A percentile compares a stretch with the other conserved stretches of the same genome.
These are phyloP conservation scores for Iselma pallidipennis DNA, from an alignment of 2,888 invertebrate species.

Conservation along the genomic window DNA sequence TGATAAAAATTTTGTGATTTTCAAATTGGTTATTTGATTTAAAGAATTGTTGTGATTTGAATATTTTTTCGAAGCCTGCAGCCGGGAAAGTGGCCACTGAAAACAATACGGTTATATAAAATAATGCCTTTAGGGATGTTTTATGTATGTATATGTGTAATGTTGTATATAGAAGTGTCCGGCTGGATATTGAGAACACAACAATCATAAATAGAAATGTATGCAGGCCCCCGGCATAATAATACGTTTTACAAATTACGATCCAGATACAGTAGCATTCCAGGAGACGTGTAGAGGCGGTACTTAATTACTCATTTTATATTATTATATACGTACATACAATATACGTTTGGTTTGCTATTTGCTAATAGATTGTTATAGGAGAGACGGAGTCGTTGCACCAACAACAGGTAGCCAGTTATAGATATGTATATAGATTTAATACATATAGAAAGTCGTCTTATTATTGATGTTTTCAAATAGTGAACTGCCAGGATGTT, in stretches of 20 bases:
- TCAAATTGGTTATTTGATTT: not conserved
- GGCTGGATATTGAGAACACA: slow-evolving; percentile 31
- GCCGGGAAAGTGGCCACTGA: not conserved
- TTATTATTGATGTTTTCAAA: slow-evolving; percentile 7
- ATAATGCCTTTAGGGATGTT: not conserved
- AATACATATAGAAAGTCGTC: slow-evolving; percentile 14
- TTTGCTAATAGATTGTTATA: slow-evolving; percentile 53
- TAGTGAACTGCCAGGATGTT: slow-evolving; percentile 9
- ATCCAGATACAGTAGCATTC: slow-evolving; percentile 56
- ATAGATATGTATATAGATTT: not conserved
- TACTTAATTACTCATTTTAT: slow-evolving; percentile 55
- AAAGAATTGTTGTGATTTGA: not conserved
- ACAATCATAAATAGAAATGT: slow-evolving; percentile 53
- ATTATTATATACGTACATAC: not conserved
- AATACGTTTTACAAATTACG: slow-evolving; percentile 55
- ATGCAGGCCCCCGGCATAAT: slow-evolving; percentile 52
- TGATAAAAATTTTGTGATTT: not conserved
- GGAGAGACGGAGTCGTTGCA: slow-evolving; percentile 23
- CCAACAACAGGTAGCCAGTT: slow-evolving; percentile 33
- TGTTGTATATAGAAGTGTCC: not conserved
- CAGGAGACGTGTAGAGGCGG: slow-evolving; percentile 53
- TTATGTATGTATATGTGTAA: not conserved
- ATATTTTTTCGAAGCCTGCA: not conserved
- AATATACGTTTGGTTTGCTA: slow-evolving; percentile 49
- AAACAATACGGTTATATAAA: not conserved